Evolutionary conservation across 1,140 invertebrate genomes (phyloP).

Genomic region (Bradysia coprophila): DNA sequence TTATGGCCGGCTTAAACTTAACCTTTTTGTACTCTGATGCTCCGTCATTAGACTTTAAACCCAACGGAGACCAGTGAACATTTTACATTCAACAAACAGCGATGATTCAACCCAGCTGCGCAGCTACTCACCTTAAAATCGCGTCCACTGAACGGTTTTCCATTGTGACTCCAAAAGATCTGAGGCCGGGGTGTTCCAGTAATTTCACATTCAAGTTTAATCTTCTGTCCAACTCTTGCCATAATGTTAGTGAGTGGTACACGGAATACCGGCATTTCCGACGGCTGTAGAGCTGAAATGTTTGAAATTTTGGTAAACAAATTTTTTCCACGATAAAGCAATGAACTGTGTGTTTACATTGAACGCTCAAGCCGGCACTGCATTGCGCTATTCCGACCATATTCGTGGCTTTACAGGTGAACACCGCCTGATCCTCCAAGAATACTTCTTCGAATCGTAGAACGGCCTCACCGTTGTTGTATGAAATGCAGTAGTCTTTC

Average conservation of each 20-base stretch:
- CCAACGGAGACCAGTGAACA: too few relatives aligned
- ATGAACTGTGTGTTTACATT: neutral
- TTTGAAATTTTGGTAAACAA: constrained; percentile 10
- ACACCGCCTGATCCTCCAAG: constrained; percentile 41
- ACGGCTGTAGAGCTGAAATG: constrained; percentile 31
- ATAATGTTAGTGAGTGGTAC: constrained; percentile 38
- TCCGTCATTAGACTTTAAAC: too few relatives aligned
- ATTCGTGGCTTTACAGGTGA: constrained; percentile 54
- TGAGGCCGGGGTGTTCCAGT: constrained; percentile 52
- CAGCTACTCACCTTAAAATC: too few relatives aligned
- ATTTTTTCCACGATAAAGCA: neutral
- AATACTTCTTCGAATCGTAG: constrained; percentile 44
- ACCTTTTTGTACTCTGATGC: too few relatives aligned
- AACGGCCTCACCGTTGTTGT: constrained; percentile 54
- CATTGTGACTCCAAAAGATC: constrained; percentile 46
- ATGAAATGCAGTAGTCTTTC: constrained; percentile 35
- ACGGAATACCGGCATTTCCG: constrained; percentile 42
- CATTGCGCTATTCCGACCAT: constrained; percentile 50
- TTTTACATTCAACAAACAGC: too few relatives aligned
- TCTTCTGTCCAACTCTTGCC: constrained; percentile 41
- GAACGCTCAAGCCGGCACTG: constrained; percentile 43
- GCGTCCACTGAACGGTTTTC: constrained; percentile 27
- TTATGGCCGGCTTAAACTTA: too few relatives aligned
- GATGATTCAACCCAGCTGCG: too few relatives aligned
- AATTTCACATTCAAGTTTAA: constrained; percentile 52